Percentiles rank a stretch among this genome's conserved stretches.
phyloP scores from a whole-genome alignment of 2,888 invertebrate species.

The Acrobasis repandana region DNA sequence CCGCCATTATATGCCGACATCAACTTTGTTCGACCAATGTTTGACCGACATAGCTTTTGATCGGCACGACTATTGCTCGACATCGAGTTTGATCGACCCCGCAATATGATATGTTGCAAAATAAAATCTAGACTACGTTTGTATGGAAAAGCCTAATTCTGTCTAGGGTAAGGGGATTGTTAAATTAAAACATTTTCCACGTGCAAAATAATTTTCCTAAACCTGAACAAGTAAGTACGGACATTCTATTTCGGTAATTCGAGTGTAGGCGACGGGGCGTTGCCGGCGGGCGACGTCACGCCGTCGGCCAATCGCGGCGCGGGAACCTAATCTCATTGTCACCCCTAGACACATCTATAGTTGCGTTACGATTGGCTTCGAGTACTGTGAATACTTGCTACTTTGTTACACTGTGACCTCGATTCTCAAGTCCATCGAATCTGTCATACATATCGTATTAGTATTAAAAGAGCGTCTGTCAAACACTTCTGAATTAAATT shows the following conservation, averaged over 20 bases:
- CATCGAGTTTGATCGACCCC: no score
- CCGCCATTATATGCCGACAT: no score
- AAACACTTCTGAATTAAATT: no score
- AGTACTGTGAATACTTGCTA: neutral
- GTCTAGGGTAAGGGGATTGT: no score
- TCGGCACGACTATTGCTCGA: no score
- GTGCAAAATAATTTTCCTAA: neutral
- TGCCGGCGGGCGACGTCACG: slow-evolving; percentile 72
- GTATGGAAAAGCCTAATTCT: no score
- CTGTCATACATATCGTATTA: no score
- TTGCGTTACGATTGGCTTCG: slow-evolving; percentile 6
- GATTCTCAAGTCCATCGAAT: neutral
- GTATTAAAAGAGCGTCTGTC: no score
- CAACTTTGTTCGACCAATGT: no score
- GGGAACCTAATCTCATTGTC: slow-evolving; percentile 36
- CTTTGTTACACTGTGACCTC: neutral
- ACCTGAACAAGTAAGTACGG: slow-evolving; percentile 23
- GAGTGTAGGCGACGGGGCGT: slow-evolving; percentile 38
- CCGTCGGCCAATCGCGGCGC: slow-evolving; percentile 60
- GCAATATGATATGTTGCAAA: no score
- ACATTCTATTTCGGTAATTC: slow-evolving; percentile 35
- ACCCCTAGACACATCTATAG: slow-evolving; percentile 30
- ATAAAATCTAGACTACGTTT: no score
- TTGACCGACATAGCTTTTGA: no score
- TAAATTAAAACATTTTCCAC: neutral